Percentiles rank a stretch among this genome's conserved stretches.
These are phyloP conservation scores for Cebidichthys violaceus DNA, from an alignment of 2,113 vertebrate species.

Conservation along the genomic window DNA sequence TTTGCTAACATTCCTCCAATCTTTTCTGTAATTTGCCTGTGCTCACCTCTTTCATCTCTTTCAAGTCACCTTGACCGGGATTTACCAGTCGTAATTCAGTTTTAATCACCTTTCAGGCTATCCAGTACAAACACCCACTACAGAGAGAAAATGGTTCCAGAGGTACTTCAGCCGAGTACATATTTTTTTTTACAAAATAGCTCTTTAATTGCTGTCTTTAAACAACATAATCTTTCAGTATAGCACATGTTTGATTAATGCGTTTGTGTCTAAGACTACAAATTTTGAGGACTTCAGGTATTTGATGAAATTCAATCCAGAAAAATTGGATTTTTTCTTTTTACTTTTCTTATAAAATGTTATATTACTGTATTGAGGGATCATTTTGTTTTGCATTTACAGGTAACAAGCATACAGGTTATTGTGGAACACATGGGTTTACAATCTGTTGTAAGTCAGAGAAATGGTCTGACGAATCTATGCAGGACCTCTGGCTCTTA, in stretches of 20 bases:
- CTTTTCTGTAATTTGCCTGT: background rate
- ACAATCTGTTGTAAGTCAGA: background rate
- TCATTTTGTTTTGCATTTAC: background rate
- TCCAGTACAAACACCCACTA: background rate
- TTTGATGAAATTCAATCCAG: background rate
- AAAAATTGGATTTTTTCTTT: background rate
- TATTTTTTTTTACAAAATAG: constrained; percentile 4
- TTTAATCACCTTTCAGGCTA: background rate
- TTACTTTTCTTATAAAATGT: background rate
- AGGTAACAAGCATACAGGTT: background rate
- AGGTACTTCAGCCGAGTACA: background rate
- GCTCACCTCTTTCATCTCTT: too few relatives aligned
- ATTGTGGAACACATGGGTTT: background rate
- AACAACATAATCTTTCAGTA: background rate
- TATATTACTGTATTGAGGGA: background rate
- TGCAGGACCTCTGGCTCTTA: background rate
- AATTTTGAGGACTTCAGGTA: background rate
- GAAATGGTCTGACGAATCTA: background rate
- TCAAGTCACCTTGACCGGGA: constrained; percentile 9
- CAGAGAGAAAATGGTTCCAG: constrained; percentile 3
- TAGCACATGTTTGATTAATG: background rate
- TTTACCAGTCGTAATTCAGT: constrained; percentile 1
- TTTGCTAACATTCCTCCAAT: background rate
- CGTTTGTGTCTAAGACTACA: background rate
- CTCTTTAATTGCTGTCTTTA: background rate